These are phyloP conservation scores for Graptemys geographica DNA, from an alignment of 2,797 vertebrate species.

Conservation along the genomic window DNA sequence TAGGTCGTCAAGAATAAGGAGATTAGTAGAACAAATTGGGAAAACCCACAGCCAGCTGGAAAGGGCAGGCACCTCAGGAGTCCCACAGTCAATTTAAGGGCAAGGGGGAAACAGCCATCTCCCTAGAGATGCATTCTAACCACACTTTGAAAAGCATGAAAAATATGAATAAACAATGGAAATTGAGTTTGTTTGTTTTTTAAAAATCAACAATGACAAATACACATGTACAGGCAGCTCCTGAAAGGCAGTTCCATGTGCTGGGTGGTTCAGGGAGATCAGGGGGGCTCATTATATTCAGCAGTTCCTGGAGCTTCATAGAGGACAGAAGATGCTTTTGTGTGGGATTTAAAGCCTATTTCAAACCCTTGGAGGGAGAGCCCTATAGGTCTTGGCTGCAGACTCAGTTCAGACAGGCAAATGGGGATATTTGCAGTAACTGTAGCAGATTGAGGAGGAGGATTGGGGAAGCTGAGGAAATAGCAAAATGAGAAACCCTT, in stretches of 20 bases:
- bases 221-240: not conserved
- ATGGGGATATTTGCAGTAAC: not conserved
- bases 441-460: not conserved
- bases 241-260: not conserved
- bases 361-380: not conserved
- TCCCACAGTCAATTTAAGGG: not conserved
- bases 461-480: not conserved
- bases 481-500: not conserved
- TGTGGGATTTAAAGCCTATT: fast-evolving
- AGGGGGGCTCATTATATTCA: not conserved
- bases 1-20: not conserved
- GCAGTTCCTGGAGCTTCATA: not conserved
- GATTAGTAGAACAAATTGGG: not conserved
- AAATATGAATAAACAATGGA: not conserved
- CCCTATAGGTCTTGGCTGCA: not conserved
- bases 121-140: not conserved
- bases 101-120: not conserved
- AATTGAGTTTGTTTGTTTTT: not conserved
- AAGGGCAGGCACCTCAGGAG: not conserved
- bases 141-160: fast-evolving
- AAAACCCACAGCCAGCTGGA: not conserved
- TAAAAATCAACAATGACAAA: not conserved
- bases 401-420: not conserved
- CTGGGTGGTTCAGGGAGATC: not conserved
- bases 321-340: not conserved